Conservation (phyloP, 2,113 vertebrate species). For the Menidia beryllina region DNA sequence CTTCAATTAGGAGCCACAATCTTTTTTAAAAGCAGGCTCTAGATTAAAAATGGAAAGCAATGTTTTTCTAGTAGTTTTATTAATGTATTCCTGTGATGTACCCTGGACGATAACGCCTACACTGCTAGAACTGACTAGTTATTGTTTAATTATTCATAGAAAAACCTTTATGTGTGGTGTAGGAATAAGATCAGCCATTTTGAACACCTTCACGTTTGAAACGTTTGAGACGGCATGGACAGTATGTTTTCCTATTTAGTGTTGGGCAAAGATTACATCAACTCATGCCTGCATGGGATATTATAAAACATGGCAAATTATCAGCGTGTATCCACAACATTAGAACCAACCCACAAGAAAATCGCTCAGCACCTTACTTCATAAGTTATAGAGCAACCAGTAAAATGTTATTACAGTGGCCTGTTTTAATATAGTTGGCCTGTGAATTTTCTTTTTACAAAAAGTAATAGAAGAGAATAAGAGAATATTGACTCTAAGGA, state of each 20-base stretch:
- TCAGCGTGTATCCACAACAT: too few relatives aligned
- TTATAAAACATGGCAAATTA: too few relatives aligned
- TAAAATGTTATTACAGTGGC: neutral
- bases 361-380: too few relatives aligned
- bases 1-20: conserved; percentile 1
- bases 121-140: neutral
- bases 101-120: neutral
- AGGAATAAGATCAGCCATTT: neutral
- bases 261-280: too few relatives aligned
- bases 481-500: too few relatives aligned
- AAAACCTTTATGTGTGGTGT: neutral
- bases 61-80: neutral
- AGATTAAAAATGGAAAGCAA: conserved; percentile 27
- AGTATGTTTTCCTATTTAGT: too few relatives aligned
- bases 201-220: neutral
- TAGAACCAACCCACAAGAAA: too few relatives aligned
- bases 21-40: conserved; percentile 26
- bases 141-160: neutral
- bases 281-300: too few relatives aligned
- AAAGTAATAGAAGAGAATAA: too few relatives aligned
- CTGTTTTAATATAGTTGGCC: neutral
- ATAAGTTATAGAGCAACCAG: too few relatives aligned
- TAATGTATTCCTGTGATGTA: neutral
- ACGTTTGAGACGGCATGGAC: too few relatives aligned
- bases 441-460: neutral